These are phyloP conservation scores for Conger conger DNA, from an alignment of 2,113 vertebrate species.

Conservation along the genomic window DNA sequence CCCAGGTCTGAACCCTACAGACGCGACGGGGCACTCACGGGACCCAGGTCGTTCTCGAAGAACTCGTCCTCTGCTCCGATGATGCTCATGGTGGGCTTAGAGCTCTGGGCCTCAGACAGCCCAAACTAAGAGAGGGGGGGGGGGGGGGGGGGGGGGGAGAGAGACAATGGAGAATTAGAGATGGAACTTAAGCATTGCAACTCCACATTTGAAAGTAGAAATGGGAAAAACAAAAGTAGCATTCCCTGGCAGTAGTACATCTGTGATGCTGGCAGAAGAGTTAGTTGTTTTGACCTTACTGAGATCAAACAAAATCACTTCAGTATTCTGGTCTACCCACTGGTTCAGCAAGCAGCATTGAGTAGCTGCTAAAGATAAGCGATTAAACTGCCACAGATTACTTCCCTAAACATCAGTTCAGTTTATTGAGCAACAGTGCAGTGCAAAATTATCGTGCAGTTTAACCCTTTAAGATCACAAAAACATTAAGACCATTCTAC, in stretches of 20 bases:
- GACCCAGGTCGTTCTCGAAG: constrained; percentile 84
- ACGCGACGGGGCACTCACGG: constrained; percentile 64
- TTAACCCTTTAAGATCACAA: too few relatives aligned
- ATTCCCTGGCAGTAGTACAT: too few relatives aligned
- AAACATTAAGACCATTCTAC: too few relatives aligned
- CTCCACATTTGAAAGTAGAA: too few relatives aligned
- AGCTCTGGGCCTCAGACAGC: constrained; percentile 55
- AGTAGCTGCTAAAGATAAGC: neutral
- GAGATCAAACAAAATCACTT: neutral
- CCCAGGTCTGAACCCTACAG: too few relatives aligned
- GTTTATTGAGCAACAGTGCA: too few relatives aligned
- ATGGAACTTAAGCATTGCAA: neutral
- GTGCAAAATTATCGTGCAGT: too few relatives aligned
- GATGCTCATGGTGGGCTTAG: constrained; percentile 71
- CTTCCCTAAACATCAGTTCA: neutral
- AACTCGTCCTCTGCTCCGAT: constrained; percentile 91
- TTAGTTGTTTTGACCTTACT: neutral
- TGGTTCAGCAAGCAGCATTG: neutral
- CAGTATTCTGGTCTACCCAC: neutral
- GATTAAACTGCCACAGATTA: neutral
- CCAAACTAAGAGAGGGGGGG: constrained; percentile 38
- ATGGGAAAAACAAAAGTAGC: too few relatives aligned
- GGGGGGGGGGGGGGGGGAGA: neutral
- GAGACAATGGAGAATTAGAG: constrained; percentile 11
- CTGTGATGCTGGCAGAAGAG: neutral